Conservation (phyloP, 1,140 invertebrate genomes). For the Aphelenchoides besseyi region DNA sequence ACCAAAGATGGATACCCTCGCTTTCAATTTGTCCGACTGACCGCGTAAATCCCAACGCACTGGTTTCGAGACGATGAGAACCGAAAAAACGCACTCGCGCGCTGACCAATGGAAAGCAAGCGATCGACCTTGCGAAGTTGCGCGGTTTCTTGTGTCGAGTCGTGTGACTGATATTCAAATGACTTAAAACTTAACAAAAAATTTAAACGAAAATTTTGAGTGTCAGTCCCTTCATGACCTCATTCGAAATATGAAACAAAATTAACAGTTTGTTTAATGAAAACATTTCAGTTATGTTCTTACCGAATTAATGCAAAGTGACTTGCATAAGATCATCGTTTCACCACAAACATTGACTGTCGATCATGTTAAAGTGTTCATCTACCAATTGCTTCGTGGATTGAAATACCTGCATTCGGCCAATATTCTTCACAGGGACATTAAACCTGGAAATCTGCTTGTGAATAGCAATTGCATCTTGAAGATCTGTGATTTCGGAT, state of each 20-base stretch:
- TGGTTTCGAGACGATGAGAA: conserved; percentile 10
- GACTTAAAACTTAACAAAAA: neutral
- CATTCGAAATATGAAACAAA: neutral
- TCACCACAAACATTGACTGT: conserved; percentile 93
- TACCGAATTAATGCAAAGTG: conserved; percentile 96
- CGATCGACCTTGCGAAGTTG: no score
- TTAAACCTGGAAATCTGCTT: conserved; percentile 70
- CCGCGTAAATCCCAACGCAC: conserved; percentile 19
- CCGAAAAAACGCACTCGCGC: neutral
- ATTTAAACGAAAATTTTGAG: conserved; percentile 4
- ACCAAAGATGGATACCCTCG: neutral
- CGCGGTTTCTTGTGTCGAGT: no score
- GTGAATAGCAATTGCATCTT: conserved; percentile 46
- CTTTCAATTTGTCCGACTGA: conserved; percentile 2
- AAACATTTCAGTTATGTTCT: conserved; percentile 83
- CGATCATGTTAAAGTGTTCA: conserved; percentile 99
- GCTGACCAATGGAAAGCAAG: no score
- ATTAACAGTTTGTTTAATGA: neutral
- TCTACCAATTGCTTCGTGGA: conserved; percentile 97
- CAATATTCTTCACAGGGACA: conserved; percentile 92
- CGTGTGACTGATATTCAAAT: no score
- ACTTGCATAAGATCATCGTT: conserved; percentile 99
- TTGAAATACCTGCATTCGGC: conserved; percentile 97
- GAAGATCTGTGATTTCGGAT: conserved; percentile 93
- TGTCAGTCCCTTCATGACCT: neutral